Base-by-base conservation (phyloP, 2,113 vertebrate genomes). In the Plotosus lineatus region DNA sequence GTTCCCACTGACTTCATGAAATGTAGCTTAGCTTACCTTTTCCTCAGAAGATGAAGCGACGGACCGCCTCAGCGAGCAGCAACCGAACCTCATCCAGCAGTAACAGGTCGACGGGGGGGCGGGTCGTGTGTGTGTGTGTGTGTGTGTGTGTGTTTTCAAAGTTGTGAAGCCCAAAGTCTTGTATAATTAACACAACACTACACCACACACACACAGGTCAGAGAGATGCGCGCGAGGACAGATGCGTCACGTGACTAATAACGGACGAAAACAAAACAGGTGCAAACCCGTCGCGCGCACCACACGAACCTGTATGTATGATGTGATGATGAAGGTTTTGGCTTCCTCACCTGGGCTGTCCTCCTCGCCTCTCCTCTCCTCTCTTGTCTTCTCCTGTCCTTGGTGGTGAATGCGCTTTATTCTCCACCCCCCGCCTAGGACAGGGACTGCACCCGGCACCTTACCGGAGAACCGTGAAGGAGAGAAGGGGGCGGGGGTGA, bases 11-110 rank as follows among this genome's bases (percentile, higher is more conserved):
- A 40, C 19, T 66, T 1, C 12, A 0, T 3, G 40, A 26, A 14
- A 69, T 44, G 66, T 28, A 28, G 66, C 66, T 28, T 69, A 46
- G 26, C 40, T 71, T 48, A 71, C 68, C 42, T 71, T 48, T 71
- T 48, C 46, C 28, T 17, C n/a, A 48, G 26, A 12, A 69, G 42
- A 14, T 48, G 68, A 44, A 44, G 2, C 9, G 63, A 66, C 6
- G 31, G 38, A 63, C 31, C 31, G 60, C 6, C 33, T 31, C 58
- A 12, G 11, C 6, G 28, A 69, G 31, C 66, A 7, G 11, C 66
- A 15, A 28, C 17, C 11, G 23, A 68, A 68, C 44, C 26, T 26
- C 14, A 48, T 71, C 14, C 6, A 46, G 2, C 14, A 31, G 68
- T 71, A 71, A 71, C 26, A 44, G 42, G 21, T 66, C 63, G 21